Base-by-base conservation (phyloP, 2,888 invertebrate genomes). In the Agrochola circellaris region DNA sequence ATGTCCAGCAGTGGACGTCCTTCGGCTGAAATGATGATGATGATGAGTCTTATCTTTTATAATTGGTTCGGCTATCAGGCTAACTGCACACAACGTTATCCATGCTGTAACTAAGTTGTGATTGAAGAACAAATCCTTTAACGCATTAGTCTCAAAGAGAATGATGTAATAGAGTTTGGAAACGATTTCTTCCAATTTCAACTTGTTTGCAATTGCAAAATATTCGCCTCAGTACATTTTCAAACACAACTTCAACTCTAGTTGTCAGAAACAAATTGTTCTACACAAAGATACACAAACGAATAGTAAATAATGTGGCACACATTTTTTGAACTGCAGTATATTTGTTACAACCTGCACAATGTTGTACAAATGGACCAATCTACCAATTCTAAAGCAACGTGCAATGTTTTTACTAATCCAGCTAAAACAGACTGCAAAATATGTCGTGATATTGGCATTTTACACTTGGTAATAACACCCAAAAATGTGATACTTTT, bases 271-370 rank as follows among this genome's bases (percentile, higher is more conserved):
- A 56, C 56, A 65, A 77, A 65, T n/a, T 23, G 38, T 38, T 66
- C 17, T 48, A 34, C 34, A 34, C 34, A 48, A 51, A 30, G 34
- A n/a, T 42, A 42, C 42, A 42, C 23, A 7, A 30, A 34, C 38
- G 73, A 73, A 54, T 17, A 23, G 45, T 60, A 56, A 65, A 82
- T 73, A 54, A 20, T 42, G 38, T 30, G 15, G 6, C n/a, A 54
- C 77, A 69, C 51, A 45, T 60, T 82, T 83, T 80, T 77, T 3
- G 17, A 0, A 83, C n/a, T 65, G 64, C 64, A 30, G 15, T 38
- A 60, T 48, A 30, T 66, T 82, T 61, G 54, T 56, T 13, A 48
- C 38, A 54, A 15, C 8, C 23, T 60, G n/a, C 51, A 34, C 23
- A 6, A 17, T 48, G 7, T 76, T 51, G 15, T 56, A 42, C 42